Conservation (phyloP, 1,140 invertebrate genomes). For the Lasaia peninsularis region DNA sequence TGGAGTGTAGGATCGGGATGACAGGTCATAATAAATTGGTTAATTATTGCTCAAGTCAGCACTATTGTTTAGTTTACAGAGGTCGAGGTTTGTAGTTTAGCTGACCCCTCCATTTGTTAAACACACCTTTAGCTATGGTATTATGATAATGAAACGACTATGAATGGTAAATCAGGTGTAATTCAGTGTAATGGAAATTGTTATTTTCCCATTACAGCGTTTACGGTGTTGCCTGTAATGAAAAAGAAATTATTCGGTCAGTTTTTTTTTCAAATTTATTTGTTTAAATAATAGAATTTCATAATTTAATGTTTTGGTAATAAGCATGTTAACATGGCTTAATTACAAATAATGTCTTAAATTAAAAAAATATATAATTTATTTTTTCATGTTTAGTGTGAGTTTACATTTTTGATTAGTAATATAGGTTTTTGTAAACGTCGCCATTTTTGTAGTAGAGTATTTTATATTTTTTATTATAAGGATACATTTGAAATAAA, state of each 20-base stretch:
- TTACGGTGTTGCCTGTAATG: neutral
- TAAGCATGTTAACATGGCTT: too few relatives aligned
- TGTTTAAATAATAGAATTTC: too few relatives aligned
- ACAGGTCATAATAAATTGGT: slow-evolving; percentile 34
- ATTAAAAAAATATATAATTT: too few relatives aligned
- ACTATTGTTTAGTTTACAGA: slow-evolving; percentile 39
- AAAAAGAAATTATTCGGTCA: neutral
- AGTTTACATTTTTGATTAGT: too few relatives aligned
- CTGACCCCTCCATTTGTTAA: slow-evolving; percentile 43
- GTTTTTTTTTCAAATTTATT: too few relatives aligned
- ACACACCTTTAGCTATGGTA: slow-evolving; percentile 29
- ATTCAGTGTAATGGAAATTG: neutral
- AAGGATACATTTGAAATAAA: too few relatives aligned
- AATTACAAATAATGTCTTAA: too few relatives aligned
- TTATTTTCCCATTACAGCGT: neutral
- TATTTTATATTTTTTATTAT: too few relatives aligned
- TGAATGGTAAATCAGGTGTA: slow-evolving; percentile 27
- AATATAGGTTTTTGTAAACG: too few relatives aligned
- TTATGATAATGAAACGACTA: slow-evolving; percentile 37
- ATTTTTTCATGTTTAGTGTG: too few relatives aligned
- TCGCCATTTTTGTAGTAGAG: too few relatives aligned
- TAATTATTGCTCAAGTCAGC: slow-evolving; percentile 42
- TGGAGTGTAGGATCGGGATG: slow-evolving; percentile 12
- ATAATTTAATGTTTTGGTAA: too few relatives aligned
- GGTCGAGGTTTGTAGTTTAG: slow-evolving; percentile 38